Base-by-base conservation (phyloP, 37 sponge, comb jelly and placozoan genomes). In the Lycopodina hypogea region DNA sequence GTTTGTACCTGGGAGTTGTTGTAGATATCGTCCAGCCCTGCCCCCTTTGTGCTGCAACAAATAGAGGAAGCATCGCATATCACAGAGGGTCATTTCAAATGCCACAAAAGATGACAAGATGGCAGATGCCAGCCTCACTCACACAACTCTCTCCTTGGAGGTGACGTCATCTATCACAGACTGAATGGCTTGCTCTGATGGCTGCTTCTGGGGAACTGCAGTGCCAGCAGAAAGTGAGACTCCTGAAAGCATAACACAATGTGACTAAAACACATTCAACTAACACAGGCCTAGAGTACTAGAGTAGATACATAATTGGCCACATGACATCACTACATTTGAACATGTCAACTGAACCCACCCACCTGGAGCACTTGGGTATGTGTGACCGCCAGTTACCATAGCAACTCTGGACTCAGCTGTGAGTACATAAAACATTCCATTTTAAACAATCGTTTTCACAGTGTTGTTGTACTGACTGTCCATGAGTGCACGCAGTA, bases 351-450 rank as follows among this genome's bases (percentile, higher is more conserved):
- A n/a, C n/a, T 60, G 61, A 6, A 17, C 7, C 7, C 66, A 65
- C 12, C 30, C 66, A 65, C 90, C 93, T 51, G 93, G 86, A 35
- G 69, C 89, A 78, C 56, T 81, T 0, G 93, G 93, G 42, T 92
- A 92, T 17, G 85, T 65, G 53, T 92, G 93, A 0, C 89, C 79
- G 26, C 86, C 86, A 52, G 78, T 81, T n/a, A 92, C 81, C 22
- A 19, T 78, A 9, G 52, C 28, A 62, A 26, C 18, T 38, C 33
- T 35, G 28, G 61, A 37, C 40, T 76, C 76, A 56, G 59, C 37
- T 28, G 18, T 71, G 72, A 50, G 15, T n/a, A n/a, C n/a, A n/a
- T n/a, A n/a, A n/a, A n/a, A n/a, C n/a, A n/a, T n/a, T n/a, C n/a
- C n/a, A n/a, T n/a, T n/a, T n/a, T n/a, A n/a, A n/a, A n/a, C n/a